Evolutionary conservation across 2,797 vertebrate species (phyloP).

Genomic region (Sitta carolinensis): DNA sequence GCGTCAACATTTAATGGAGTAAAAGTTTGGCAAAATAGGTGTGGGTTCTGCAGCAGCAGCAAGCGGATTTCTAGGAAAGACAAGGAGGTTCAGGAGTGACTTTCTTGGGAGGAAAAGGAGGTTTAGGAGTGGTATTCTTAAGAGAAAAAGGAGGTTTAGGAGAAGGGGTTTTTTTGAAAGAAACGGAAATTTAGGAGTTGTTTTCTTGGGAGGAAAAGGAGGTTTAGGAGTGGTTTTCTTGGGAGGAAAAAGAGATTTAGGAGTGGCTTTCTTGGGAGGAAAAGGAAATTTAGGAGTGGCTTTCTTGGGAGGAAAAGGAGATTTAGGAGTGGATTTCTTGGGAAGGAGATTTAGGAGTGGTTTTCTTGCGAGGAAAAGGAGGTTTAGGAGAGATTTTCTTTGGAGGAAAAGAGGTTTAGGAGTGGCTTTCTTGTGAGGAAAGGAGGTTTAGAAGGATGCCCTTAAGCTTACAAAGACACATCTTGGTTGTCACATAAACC

Average conservation of each 20-base stretch:
- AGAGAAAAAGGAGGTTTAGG: background rate
- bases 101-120: background rate
- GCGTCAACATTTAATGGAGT: background rate
- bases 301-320: background rate
- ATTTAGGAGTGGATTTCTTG: fast-evolving
- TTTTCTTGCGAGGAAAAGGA: background rate
- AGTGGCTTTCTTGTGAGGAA: background rate
- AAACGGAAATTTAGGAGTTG: fast-evolving
- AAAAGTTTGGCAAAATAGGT: background rate
- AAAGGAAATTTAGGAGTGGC: fast-evolving
- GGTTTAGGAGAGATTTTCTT: fast-evolving
- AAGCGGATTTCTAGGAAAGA: background rate
- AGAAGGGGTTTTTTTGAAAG: too few relatives aligned
- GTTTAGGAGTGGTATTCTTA: background rate
- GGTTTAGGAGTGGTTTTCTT: too few relatives aligned
- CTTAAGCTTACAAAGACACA: background rate
- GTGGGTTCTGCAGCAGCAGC: background rate
- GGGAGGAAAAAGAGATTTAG: too few relatives aligned
- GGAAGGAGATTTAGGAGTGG: background rate
- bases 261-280: too few relatives aligned
- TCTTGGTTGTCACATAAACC: background rate
- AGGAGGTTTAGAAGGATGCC: background rate
- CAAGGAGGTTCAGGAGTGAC: background rate
- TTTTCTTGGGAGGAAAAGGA: background rate
- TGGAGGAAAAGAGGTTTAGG: background rate